Evolutionary conservation across 2,113 vertebrate species (phyloP), one percentile per base, ranked within the genome.

Genomic region (Larimichthys polyactis): DNA sequence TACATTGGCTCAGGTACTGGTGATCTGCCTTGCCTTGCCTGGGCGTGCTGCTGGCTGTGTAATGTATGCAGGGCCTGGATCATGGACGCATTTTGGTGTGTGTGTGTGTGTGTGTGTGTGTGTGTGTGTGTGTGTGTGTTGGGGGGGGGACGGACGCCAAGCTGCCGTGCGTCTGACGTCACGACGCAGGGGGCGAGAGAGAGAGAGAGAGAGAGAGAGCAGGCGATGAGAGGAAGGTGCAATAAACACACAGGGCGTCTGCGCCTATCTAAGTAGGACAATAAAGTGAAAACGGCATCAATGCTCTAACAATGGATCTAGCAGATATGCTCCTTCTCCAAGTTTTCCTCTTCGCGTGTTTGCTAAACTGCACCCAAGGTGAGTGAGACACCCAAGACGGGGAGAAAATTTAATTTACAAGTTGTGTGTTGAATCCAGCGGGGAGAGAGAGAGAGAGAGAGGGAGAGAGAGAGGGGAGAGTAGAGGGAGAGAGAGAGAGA

Each of bases 181-280:
- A 94, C n/a, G 84, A 70, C 94, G 95, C 73, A 40, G 82, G 72
- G 48, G 79, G 27, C 2, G 27, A 27, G 27, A 27, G 27, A 27
- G 27, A 51, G 75, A 27, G 27, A 27, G 27, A 51, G 75, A 27
- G 44, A 3, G 44, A 46, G 44, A 8, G 84, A 66, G 89, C 84
- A 78, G 90, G 89, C 82, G 86, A 89, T 80, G 86, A 88, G 88
- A 40, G 44, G 88, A 94, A 90, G 90, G 90, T 93, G 95, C 94
- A 93, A 95, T 93, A 95, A 95, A 95, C 94, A 95, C 92, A 93
- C 90, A 94, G 94, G 93, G 94, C 93, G 94, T 89, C 93, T 95
- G 92, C 92, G 93, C 93, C 92, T 94, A 66, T 90, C 89, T 92
- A 94, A 91, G 88, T 92, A 93, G 94, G 94, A 95, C 94, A 95